Percentiles rank a stretch among this genome's conserved stretches.
These are phyloP conservation scores for Mesodorylaimus sp. DNA, from an alignment of 2,888 invertebrate genomes.

Conservation along the genomic window DNA sequence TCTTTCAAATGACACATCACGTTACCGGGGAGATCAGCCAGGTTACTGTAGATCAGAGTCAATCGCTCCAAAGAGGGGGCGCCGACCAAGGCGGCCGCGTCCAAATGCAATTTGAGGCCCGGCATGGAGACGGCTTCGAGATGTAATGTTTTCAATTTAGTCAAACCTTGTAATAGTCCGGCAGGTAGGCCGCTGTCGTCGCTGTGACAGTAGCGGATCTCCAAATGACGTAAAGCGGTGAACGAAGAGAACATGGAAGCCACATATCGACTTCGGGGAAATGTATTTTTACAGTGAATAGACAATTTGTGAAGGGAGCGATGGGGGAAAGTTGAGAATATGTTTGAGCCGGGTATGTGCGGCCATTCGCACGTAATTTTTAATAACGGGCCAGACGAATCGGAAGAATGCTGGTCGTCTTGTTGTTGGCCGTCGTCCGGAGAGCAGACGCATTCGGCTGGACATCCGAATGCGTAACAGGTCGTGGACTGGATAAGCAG, in stretches of 20 bases:
- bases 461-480: too few species aligned
- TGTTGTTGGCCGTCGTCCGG: too few species aligned
- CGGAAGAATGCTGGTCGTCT: too few species aligned
- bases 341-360: neutral
- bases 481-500: too few species aligned
- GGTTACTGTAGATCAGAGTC: neutral
- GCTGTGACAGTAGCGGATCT: constrained; percentile 2
- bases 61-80: constrained; percentile 8
- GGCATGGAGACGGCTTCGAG: constrained; percentile 1
- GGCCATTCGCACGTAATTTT: constrained; percentile 1
- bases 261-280: neutral
- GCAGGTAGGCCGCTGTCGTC: neutral
- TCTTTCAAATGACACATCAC: constrained; percentile 10
- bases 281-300: neutral
- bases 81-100: neutral
- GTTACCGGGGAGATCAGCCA: constrained; percentile 4
- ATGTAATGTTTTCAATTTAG: constrained; percentile 5
- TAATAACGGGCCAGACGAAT: too few species aligned
- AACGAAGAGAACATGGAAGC: neutral
- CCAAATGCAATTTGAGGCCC: neutral
- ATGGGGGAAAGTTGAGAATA: neutral
- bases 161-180: constrained; percentile 10
- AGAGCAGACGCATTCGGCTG: too few species aligned
- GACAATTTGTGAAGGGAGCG: neutral
- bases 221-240: constrained; percentile 5